These are phyloP conservation scores for Hetaerina americana DNA, from an alignment of 1,140 invertebrate species.

Conservation along the genomic window DNA sequence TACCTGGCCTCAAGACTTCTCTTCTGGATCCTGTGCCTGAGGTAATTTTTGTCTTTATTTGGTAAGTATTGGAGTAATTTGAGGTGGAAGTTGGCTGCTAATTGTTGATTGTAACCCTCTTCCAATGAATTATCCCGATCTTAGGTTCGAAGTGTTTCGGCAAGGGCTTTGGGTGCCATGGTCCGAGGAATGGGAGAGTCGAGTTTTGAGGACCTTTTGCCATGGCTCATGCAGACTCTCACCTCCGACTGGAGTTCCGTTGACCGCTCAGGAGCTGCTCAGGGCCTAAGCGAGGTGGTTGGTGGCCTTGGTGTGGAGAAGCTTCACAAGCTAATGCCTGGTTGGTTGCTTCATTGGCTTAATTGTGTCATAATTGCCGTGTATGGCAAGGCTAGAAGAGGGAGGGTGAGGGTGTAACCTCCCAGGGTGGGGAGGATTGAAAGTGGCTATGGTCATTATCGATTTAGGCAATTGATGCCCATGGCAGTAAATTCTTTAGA, in stretches of 20 bases:
- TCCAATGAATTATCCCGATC: neutral
- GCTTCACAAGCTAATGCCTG: slow-evolving; percentile 90
- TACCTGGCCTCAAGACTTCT: slow-evolving; percentile 92
- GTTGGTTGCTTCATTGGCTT: no score
- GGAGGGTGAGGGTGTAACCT: no score
- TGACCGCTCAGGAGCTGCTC: slow-evolving; percentile 94
- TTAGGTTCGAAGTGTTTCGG: slow-evolving; percentile 74
- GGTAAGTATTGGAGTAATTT: neutral
- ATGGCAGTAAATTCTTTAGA: no score
- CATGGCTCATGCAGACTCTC: slow-evolving; percentile 98
- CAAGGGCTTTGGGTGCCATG: slow-evolving; percentile 92
- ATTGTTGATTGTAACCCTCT: neutral
- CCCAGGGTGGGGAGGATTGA: no score
- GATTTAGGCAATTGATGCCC: no score
- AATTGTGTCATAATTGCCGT: no score
- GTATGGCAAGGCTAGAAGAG: no score
- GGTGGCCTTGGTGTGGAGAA: slow-evolving; percentile 91
- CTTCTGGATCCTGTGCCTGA: slow-evolving; percentile 96
- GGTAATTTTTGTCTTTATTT: slow-evolving; percentile 12
- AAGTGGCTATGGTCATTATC: no score
- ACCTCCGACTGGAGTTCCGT: slow-evolving; percentile 92
- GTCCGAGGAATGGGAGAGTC: slow-evolving; percentile 91
- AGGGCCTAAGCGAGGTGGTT: slow-evolving; percentile 89
- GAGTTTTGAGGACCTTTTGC: slow-evolving; percentile 86
- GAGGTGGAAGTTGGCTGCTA: neutral